A percentile compares a stretch with the other conserved stretches of the same genome.
These are phyloP conservation scores for Encarsia formosa DNA, from an alignment of 2,888 invertebrate genomes.

Conservation along the genomic window DNA sequence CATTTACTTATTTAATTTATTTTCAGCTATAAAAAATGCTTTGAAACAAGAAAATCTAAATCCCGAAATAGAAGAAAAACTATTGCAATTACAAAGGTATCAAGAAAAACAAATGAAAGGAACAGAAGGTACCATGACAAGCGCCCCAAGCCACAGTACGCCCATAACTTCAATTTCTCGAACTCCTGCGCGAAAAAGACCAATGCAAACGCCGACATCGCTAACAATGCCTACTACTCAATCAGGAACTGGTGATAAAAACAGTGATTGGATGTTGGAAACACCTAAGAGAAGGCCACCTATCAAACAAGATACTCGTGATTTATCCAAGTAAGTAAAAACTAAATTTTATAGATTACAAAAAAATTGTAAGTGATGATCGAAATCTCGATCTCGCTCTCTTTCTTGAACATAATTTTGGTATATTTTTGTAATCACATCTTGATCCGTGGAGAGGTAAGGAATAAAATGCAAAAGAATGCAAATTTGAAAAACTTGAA, in stretches of 20 bases:
- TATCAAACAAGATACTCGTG: slow-evolving; percentile 40
- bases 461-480: too few relatives aligned
- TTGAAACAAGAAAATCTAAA: slow-evolving; percentile 85
- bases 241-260: slow-evolving; percentile 32
- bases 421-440: too few relatives aligned
- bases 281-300: slow-evolving; percentile 44
- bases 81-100: slow-evolving; percentile 80
- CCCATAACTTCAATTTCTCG: slow-evolving; percentile 46
- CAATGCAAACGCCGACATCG: slow-evolving; percentile 44
- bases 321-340: slow-evolving; percentile 37
- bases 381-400: too few relatives aligned
- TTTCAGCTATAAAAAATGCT: slow-evolving; percentile 85
- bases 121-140: slow-evolving; percentile 42
- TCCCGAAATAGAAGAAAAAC: slow-evolving; percentile 88
- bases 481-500: too few relatives aligned
- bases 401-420: too few relatives aligned
- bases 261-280: slow-evolving; percentile 37
- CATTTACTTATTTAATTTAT: too few relatives aligned
- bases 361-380: too few relatives aligned
- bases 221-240: slow-evolving; percentile 26
- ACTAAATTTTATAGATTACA: too few relatives aligned
- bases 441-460: too few relatives aligned
- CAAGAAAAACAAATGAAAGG: slow-evolving; percentile 75
- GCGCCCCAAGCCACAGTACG: slow-evolving; percentile 38
- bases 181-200: slow-evolving; percentile 57